These are phyloP conservation scores for Dromiciops gliroides DNA, from an alignment of 2,113 vertebrate genomes.

Conservation along the genomic window DNA sequence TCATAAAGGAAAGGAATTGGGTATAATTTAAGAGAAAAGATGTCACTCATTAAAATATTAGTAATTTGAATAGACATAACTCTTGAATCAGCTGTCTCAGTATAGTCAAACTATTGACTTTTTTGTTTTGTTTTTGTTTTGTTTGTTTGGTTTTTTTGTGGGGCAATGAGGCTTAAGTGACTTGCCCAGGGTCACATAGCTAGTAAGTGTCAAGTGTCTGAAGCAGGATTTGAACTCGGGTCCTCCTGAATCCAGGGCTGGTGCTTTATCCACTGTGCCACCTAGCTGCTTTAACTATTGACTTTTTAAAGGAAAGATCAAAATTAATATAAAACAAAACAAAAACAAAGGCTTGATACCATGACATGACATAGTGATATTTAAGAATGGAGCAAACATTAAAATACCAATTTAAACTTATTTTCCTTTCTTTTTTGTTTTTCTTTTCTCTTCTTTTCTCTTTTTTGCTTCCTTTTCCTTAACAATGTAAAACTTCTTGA, in stretches of 20 bases:
- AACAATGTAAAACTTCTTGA: neutral
- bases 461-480: neutral
- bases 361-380: neutral
- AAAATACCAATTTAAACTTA: no score
- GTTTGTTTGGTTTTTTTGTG: no score
- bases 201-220: no score
- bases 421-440: neutral
- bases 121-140: no score
- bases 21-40: neutral
- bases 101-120: neutral
- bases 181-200: no score
- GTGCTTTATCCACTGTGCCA: no score
- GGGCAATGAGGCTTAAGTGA: no score
- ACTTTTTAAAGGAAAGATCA: neutral
- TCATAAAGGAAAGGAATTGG: neutral
- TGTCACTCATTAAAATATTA: neutral
- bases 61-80: neutral
- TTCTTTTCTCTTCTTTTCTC: neutral
- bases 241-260: no score
- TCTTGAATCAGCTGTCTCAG: neutral
- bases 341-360: neutral
- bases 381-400: neutral
- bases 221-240: no score
- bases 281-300: no score
- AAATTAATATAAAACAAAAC: neutral